Evolutionary conservation across 2,113 vertebrate species (phyloP).

Genomic region (Notothenia rossii): DNA sequence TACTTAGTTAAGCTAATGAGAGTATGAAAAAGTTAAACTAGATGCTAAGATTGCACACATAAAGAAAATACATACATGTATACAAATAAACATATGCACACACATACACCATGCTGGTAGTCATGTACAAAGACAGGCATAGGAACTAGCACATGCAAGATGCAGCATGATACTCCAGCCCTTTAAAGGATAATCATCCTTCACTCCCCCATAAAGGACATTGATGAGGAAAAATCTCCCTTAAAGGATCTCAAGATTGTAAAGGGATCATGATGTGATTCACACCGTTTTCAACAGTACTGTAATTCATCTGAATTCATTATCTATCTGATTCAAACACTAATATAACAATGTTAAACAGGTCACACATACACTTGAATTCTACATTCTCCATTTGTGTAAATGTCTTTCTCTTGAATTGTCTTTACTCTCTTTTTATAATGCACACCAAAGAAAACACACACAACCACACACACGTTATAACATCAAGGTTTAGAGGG

Average conservation of each 20-base stretch:
- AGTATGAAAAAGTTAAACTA: background rate
- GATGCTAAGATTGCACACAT: background rate
- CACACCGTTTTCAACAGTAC: background rate
- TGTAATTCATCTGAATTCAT: background rate
- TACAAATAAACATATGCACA: background rate
- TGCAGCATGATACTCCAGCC: background rate
- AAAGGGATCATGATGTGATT: background rate
- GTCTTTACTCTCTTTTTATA: background rate
- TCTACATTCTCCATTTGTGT: background rate
- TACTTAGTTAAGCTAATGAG: slow-evolving; percentile 14
- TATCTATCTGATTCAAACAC: background rate
- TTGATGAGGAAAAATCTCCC: background rate
- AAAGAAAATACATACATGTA: background rate
- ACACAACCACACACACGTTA: background rate
- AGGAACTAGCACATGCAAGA: background rate
- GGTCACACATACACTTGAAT: background rate
- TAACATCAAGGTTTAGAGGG: slow-evolving; percentile 14
- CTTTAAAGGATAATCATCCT: background rate
- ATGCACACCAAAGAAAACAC: background rate
- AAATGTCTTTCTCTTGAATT: background rate
- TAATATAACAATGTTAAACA: background rate
- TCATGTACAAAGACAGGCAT: background rate
- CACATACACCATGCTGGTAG: background rate
- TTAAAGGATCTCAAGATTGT: background rate
- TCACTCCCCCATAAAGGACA: background rate